Evolutionary conservation across 2,113 vertebrate genomes (phyloP).

Genomic region (Syngnathus typhle): DNA sequence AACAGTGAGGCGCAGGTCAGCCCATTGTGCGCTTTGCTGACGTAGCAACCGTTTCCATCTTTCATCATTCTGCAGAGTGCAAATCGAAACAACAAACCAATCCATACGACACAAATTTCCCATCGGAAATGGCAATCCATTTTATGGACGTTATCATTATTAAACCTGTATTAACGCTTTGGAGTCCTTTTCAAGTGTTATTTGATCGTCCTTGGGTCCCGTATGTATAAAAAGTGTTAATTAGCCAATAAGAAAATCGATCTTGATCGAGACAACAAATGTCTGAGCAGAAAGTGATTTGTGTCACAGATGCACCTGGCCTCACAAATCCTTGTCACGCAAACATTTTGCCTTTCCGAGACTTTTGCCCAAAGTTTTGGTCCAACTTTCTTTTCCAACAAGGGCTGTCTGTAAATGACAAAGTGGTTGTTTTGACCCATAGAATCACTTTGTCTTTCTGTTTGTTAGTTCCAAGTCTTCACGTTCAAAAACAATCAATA

Average conservation of each 20-base stretch:
- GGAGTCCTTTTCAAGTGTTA: too few relatives aligned
- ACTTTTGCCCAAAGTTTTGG: too few relatives aligned
- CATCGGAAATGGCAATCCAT: neutral
- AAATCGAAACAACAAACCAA: slow-evolving; percentile 16
- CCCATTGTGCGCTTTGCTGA: neutral
- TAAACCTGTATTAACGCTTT: neutral
- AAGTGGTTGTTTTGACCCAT: neutral
- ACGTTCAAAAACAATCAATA: neutral
- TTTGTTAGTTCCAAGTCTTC: neutral
- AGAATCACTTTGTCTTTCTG: neutral
- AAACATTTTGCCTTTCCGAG: too few relatives aligned
- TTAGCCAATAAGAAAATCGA: neutral
- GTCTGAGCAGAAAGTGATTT: neutral
- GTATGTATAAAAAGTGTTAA: too few relatives aligned
- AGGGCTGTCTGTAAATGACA: too few relatives aligned
- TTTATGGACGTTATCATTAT: neutral
- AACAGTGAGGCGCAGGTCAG: slow-evolving; percentile 87
- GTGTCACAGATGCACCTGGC: neutral
- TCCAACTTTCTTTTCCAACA: too few relatives aligned
- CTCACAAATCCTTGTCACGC: too few relatives aligned
- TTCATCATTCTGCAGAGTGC: slow-evolving; percentile 16
- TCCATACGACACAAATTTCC: slow-evolving; percentile 4
- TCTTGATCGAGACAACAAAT: neutral
- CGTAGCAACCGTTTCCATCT: too few relatives aligned
- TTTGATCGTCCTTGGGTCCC: too few relatives aligned